phyloP scores from a whole-genome alignment of 2,113 vertebrate species.

The Eupsittula cactorum region DNA sequence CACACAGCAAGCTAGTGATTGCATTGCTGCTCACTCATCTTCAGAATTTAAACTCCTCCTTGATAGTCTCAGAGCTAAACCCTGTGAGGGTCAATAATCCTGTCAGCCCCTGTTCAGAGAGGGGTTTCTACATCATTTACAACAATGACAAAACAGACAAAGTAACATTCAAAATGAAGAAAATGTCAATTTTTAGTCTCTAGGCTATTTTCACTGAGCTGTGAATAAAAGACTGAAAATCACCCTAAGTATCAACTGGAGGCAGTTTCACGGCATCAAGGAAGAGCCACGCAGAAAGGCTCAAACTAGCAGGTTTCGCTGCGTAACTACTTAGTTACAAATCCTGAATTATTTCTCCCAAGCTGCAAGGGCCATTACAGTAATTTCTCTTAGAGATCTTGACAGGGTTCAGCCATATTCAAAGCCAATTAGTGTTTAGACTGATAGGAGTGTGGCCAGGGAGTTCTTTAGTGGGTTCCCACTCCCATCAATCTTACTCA shows the following conservation, averaged over 20 bases:
- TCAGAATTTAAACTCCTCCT: neutral
- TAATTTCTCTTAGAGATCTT: neutral
- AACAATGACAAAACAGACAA: neutral
- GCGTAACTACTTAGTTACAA: neutral
- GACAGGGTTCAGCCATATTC: neutral
- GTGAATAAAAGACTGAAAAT: neutral
- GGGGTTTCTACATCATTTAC: neutral
- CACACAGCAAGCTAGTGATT: neutral
- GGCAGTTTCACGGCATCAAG: neutral
- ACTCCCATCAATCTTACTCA: neutral
- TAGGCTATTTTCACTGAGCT: neutral
- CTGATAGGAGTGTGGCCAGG: neutral
- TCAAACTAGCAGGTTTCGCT: neutral
- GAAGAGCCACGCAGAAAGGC: neutral
- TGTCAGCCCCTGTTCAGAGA: neutral
- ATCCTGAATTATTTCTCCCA: neutral
- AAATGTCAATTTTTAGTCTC: neutral
- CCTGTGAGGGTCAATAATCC: neutral
- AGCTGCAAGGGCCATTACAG: neutral
- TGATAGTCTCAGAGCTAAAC: neutral
- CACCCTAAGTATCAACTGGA: neutral
- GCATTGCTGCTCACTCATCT: neutral
- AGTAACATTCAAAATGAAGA: neutral
- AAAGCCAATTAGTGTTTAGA: neutral
- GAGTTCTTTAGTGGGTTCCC: neutral